Conservation (phyloP, 2,113 vertebrate genomes). For the Barbus barbus region DNA sequence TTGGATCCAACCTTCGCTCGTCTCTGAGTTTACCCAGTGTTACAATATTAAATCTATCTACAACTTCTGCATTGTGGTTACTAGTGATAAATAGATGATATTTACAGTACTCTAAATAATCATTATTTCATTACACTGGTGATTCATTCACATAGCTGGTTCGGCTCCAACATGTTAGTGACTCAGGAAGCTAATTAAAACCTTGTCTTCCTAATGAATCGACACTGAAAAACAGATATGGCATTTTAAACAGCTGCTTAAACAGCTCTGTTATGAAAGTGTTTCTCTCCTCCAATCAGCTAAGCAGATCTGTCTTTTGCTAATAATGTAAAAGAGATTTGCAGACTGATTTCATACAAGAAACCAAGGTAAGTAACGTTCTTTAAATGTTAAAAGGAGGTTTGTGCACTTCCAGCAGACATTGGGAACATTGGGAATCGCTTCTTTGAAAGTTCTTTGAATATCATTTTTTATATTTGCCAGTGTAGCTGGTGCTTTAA, state of each 20-base stretch:
- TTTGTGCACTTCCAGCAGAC: too few species aligned
- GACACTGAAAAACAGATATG: conserved; percentile 97
- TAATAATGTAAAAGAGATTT: conserved; percentile 13
- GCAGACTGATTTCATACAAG: too few species aligned
- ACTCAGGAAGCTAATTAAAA: conserved; percentile 92
- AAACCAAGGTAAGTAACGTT: too few species aligned
- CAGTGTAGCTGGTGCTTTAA: too few species aligned
- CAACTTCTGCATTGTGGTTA: neutral
- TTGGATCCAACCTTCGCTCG: too few species aligned
- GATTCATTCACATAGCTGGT: conserved; percentile 10
- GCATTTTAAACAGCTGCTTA: conserved; percentile 97
- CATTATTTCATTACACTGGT: neutral
- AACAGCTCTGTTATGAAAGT: conserved; percentile 67
- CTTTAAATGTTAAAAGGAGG: too few species aligned
- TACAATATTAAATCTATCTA: neutral
- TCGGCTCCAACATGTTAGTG: conserved; percentile 67
- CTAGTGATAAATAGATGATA: neutral
- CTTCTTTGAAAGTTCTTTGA: too few species aligned
- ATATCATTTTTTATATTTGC: too few species aligned
- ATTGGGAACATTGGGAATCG: too few species aligned
- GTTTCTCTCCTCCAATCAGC: conserved; percentile 86
- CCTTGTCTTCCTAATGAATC: conserved; percentile 91
- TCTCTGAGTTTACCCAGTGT: neutral
- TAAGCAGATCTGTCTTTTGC: conserved; percentile 85
- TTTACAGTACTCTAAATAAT: neutral